Evolutionary conservation across 1,140 invertebrate genomes (phyloP).

Genomic region (Linepithema humile): DNA sequence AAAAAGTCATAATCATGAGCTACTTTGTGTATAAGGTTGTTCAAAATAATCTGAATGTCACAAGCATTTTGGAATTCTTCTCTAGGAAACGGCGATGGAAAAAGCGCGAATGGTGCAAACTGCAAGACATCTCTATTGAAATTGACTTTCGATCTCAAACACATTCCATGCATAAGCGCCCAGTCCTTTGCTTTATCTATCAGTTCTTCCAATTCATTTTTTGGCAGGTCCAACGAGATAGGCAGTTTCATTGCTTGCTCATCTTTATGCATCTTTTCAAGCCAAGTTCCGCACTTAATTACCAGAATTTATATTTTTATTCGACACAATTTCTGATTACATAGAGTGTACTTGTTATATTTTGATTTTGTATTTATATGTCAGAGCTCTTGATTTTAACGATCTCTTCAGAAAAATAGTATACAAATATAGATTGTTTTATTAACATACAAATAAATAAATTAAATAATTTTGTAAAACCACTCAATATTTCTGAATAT

Average conservation of each 20-base stretch:
- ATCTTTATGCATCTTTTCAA: neutral
- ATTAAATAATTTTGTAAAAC: too few relatives aligned
- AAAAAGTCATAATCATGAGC: slow-evolving; percentile 94
- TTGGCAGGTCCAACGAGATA: slow-evolving; percentile 85
- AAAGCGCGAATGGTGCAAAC: slow-evolving; percentile 92
- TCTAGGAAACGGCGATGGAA: slow-evolving; percentile 92
- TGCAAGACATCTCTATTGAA: slow-evolving; percentile 88
- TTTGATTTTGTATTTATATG: neutral
- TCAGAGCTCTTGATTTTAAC: neutral
- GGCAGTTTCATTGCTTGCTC: slow-evolving; percentile 46
- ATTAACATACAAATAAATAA: neutral
- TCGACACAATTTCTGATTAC: too few relatives aligned
- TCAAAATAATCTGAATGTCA: slow-evolving; percentile 90
- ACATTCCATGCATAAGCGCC: slow-evolving; percentile 92
- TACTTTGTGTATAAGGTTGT: slow-evolving; percentile 94
- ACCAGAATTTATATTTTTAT: neutral
- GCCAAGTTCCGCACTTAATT: neutral
- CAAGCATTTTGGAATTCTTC: slow-evolving; percentile 91
- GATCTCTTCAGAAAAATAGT: neutral
- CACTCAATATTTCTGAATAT: too few relatives aligned
- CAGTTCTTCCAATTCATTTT: slow-evolving; percentile 87
- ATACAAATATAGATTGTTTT: neutral
- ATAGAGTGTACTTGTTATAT: neutral
- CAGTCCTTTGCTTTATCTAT: slow-evolving; percentile 92
- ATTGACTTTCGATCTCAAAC: slow-evolving; percentile 89